Percentiles rank a stretch among this genome's conserved stretches.
These are phyloP conservation scores for Caenorhabditis sulstoni DNA, from an alignment of 2,888 invertebrate species.

Conservation along the genomic window DNA sequence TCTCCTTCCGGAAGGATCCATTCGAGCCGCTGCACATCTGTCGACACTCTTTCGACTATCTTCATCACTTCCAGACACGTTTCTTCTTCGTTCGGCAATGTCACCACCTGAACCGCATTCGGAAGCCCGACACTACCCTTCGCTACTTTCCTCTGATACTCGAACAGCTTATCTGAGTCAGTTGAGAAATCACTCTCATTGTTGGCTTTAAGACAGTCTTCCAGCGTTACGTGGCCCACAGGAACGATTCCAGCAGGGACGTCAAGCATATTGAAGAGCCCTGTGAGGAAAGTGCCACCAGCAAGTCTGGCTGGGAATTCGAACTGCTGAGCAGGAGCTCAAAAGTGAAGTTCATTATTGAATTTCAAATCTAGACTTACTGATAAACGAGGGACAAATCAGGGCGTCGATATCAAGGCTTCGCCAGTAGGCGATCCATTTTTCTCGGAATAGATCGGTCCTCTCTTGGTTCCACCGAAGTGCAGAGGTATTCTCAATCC, in stretches of 20 bases:
- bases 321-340: conserved; percentile 76
- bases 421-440: conserved; percentile 71
- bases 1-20: too few relatives aligned
- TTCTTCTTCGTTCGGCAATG: conserved; percentile 74
- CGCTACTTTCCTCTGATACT: too few relatives aligned
- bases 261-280: conserved; percentile 81
- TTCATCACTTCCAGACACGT: conserved; percentile 73
- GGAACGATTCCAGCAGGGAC: conserved; percentile 81
- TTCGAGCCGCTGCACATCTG: too few relatives aligned
- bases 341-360: conserved; percentile 1
- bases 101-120: conserved; percentile 71
- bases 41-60: conserved; percentile 49
- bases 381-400: conserved; percentile 80
- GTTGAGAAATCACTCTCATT: conserved; percentile 44
- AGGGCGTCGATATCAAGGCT: conserved; percentile 79
- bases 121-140: conserved; percentile 65
- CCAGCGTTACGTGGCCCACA: conserved; percentile 76
- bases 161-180: too few relatives aligned
- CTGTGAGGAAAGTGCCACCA: conserved; percentile 75
- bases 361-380: conserved; percentile 44
- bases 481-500: conserved; percentile 61
- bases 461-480: conserved; percentile 72
- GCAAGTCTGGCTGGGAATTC: conserved; percentile 71
- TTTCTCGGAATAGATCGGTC: conserved; percentile 71
- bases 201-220: conserved; percentile 65